Evolutionary conservation across 1,140 invertebrate species (phyloP).

Genomic region (Zaprionus tsacasi): DNA sequence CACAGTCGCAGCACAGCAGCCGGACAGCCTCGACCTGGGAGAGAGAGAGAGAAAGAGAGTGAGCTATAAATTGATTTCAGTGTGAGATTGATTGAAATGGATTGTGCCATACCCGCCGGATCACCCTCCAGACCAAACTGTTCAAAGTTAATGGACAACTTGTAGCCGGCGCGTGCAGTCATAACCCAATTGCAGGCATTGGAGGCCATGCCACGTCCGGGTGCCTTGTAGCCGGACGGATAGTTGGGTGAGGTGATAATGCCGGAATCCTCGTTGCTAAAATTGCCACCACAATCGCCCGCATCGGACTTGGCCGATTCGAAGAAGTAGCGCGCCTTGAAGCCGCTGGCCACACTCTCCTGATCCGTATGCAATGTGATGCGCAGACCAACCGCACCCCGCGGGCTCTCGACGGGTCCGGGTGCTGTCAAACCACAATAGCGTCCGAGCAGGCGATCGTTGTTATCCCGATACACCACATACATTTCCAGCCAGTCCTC

Average conservation of each 20-base stretch:
- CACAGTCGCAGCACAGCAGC: constrained; percentile 95
- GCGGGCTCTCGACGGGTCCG: constrained; percentile 95
- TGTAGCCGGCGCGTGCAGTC: constrained; percentile 91
- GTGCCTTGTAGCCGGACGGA: constrained; percentile 93
- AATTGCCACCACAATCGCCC: constrained; percentile 96
- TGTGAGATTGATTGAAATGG: neutral
- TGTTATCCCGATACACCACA: constrained; percentile 92
- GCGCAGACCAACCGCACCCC: constrained; percentile 92
- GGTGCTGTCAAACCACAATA: constrained; percentile 94
- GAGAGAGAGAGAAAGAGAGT: neutral
- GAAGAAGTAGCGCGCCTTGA: constrained; percentile 95
- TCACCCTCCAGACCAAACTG: constrained; percentile 95
- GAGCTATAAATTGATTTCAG: neutral
- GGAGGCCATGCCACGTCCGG: constrained; percentile 89
- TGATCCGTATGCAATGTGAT: constrained; percentile 93
- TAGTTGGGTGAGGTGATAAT: constrained; percentile 95
- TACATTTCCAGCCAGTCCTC: constrained; percentile 97
- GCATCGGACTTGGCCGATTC: constrained; percentile 93
- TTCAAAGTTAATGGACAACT: constrained; percentile 94
- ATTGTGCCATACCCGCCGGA: constrained; percentile 87
- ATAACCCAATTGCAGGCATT: constrained; percentile 97
- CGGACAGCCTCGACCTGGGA: constrained; percentile 92
- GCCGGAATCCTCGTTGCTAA: constrained; percentile 93
- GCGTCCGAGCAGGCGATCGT: constrained; percentile 92
- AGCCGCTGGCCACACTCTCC: constrained; percentile 94